Conservation (phyloP, 2,797 vertebrate genomes). For the Periparus ater region DNA sequence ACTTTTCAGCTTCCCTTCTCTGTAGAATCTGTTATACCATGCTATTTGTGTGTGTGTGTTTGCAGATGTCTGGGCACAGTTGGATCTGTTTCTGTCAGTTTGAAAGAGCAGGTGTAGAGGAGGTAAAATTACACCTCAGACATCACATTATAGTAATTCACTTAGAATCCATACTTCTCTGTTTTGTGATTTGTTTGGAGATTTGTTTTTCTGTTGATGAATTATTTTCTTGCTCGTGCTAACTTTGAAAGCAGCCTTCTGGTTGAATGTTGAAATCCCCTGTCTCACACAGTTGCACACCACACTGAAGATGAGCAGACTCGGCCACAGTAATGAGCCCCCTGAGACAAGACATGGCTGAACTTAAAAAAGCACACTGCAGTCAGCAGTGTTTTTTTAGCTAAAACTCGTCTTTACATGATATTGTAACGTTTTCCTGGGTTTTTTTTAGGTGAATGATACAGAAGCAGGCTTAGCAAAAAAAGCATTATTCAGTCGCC, state of each 20-base stretch:
- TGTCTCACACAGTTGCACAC: not conserved
- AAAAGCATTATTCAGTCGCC: constrained; percentile 85
- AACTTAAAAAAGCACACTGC: not conserved
- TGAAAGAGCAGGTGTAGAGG: not conserved
- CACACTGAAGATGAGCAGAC: not conserved
- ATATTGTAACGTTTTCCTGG: not conserved
- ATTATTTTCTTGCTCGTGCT: not conserved
- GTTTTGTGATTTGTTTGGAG: not conserved
- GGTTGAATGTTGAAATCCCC: not conserved
- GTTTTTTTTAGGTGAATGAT: constrained; percentile 80
- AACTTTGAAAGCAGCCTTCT: not conserved
- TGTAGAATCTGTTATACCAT: not conserved
- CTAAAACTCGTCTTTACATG: not conserved
- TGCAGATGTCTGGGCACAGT: not conserved
- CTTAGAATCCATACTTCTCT: not conserved
- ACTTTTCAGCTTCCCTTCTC: not conserved
- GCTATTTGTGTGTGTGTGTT: not conserved
- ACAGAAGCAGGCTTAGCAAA: constrained; percentile 83
- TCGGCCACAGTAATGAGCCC: not conserved
- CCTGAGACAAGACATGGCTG: not conserved
- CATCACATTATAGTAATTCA: not conserved
- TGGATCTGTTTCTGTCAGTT: not conserved
- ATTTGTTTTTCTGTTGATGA: not conserved
- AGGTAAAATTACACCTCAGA: not conserved
- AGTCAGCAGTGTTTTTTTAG: not conserved